phyloP scores from a whole-genome alignment of 2,113 vertebrate genomes.

The Otolemur garnettii region DNA sequence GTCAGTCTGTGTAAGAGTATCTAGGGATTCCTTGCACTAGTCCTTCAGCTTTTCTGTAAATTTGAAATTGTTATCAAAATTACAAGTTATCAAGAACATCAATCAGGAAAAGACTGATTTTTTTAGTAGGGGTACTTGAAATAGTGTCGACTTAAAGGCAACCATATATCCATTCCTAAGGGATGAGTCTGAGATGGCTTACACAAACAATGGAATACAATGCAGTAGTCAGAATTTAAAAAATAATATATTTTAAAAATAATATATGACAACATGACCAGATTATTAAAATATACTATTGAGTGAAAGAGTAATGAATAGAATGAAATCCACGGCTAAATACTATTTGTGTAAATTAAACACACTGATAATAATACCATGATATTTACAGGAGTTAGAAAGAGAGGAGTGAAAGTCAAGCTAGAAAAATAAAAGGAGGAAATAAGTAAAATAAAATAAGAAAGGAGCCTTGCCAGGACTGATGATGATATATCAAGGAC shows the following conservation, averaged over 20 bases:
- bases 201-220: neutral
- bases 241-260: no score
- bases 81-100: neutral
- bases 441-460: neutral
- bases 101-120: neutral
- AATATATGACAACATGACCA: neutral
- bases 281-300: neutral
- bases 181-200: neutral
- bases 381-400: neutral
- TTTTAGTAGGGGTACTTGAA: neutral
- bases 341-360: neutral
- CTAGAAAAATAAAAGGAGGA: neutral
- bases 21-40: neutral
- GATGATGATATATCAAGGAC: no score
- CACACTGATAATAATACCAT: neutral
- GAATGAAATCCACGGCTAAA: neutral
- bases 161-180: neutral
- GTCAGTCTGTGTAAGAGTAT: neutral
- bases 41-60: neutral
- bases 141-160: neutral
- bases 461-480: neutral
- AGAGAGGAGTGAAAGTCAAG: neutral
- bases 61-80: constrained; percentile 3
- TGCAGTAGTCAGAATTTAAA: neutral
- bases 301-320: neutral